Evolutionary conservation across 2,113 vertebrate genomes (phyloP), one percentile per base, ranked within the genome.

Genomic region (Syngnathoides biaculeatus): DNA sequence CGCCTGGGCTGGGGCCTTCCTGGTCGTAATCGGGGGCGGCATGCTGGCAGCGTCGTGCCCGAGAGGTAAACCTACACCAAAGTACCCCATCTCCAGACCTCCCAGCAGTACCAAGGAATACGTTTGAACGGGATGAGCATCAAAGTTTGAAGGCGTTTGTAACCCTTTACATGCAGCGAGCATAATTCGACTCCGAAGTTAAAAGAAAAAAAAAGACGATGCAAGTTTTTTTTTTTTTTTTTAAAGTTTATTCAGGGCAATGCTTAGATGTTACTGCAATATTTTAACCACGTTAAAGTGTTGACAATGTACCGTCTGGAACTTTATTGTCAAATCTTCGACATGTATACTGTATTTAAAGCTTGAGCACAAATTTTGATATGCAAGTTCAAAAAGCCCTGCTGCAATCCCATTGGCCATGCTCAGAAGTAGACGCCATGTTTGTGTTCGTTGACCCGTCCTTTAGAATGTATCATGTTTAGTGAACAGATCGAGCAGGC

Each of bases 1-100:
- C 0, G 92, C 92, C 65, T 96, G 94, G 94, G 94, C 94, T 0
- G 94, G 94, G 1, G 75, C 93, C 0, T 92, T 93, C 66, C 75
- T 96, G 76, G 58, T 83, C 0, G 24, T 95, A 2, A 72, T 95
- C 1, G 95, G 95, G 2, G 95, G 94, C 0, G 86, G 35, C 0
- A 90, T 95, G 79, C 84, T 96, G n/a, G 85, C 93, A 0, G 93
- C 92, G 0, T 93, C 94, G 7, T 96, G 95, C 60, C 91, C 93
- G 1, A 74, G 53, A 60, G 64, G 50, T 3, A 91, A 89, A 68
- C 0, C 79, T 4, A 14, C 61, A 14, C 72, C 89, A 0, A 91
- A 81, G 13, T 95, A 95, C 57, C 91, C 94, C 3, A 91, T 89
- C 52, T 79, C 89, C 56, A 82, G 85, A 65, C 79, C 92, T 0